Conservation (phyloP, 1,140 invertebrate genomes). For the Pseudomyrmex cubaensis region DNA sequence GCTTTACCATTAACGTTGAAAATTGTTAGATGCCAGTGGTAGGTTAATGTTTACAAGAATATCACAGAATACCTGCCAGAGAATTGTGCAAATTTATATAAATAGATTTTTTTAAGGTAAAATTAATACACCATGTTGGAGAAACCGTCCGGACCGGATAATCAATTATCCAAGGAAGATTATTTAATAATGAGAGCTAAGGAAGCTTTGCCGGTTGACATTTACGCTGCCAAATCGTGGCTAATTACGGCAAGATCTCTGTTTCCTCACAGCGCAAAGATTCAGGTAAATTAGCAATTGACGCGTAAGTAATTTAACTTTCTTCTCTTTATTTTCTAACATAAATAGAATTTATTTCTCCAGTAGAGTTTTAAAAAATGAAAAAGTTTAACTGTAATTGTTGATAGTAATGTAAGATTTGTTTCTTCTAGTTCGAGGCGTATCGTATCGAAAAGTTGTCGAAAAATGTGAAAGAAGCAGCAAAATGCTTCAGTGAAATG, state of each 20-base stretch:
- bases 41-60: no score
- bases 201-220: slow-evolving; percentile 89
- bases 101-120: no score
- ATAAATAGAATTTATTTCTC: no score
- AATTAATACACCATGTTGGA: slow-evolving; percentile 77
- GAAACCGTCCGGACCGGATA: slow-evolving; percentile 76
- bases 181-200: slow-evolving; percentile 92
- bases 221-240: slow-evolving; percentile 94
- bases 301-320: no score
- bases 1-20: no score
- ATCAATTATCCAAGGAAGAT: slow-evolving; percentile 88
- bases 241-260: slow-evolving; percentile 95
- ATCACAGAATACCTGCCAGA: neutral
- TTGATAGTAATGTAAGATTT: slow-evolving; percentile 6
- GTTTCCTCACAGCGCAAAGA: slow-evolving; percentile 93
- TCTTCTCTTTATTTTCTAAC: neutral
- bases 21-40: no score
- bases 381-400: no score
- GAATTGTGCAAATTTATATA: no score
- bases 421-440: slow-evolving; percentile 89
- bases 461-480: slow-evolving; percentile 92
- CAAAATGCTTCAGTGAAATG: slow-evolving; percentile 91
- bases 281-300: slow-evolving; percentile 87
- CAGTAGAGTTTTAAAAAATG: no score
- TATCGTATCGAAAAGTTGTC: slow-evolving; percentile 93